Conservation (phyloP, 1,140 invertebrate species). For the Chrysomallon squamiferum region DNA sequence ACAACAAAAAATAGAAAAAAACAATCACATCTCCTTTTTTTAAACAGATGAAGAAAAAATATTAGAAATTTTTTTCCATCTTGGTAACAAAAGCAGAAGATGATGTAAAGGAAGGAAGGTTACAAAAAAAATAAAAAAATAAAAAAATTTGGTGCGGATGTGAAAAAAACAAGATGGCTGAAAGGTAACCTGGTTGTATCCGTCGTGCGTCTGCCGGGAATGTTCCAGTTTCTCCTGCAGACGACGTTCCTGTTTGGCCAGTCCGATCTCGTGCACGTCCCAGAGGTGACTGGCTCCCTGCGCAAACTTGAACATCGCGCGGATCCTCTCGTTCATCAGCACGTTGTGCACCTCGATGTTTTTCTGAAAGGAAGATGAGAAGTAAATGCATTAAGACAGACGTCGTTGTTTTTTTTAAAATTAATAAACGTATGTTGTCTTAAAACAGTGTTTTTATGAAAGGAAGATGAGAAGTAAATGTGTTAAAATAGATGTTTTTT, state of each 20-base stretch:
- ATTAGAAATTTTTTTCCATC: too few species aligned
- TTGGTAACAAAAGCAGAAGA: too few species aligned
- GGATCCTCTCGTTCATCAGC: slow-evolving; percentile 43
- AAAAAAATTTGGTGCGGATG: too few species aligned
- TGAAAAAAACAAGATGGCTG: too few species aligned
- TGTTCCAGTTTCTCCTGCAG: slow-evolving; percentile 60
- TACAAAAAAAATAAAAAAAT: too few species aligned
- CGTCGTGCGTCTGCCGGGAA: slow-evolving; percentile 57
- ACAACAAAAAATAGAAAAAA: too few species aligned
- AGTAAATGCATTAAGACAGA: not conserved
- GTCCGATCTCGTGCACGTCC: slow-evolving; percentile 62
- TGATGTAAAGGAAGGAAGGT: too few species aligned
- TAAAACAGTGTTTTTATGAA: not conserved
- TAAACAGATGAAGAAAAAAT: too few species aligned
- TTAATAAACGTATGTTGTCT: too few species aligned
- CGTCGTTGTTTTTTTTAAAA: not conserved
- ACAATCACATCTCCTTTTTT: too few species aligned
- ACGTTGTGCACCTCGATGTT: slow-evolving; percentile 49
- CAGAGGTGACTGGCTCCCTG: slow-evolving; percentile 61
- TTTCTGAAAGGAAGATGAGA: slow-evolving; percentile 50
- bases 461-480: not conserved
- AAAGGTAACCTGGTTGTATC: slow-evolving; percentile 59
- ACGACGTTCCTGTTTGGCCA: slow-evolving; percentile 58
- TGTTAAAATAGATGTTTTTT: too few species aligned
- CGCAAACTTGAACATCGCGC: slow-evolving; percentile 58